Percentiles rank a stretch among this genome's conserved stretches.
Conservation (phyloP, 2,797 vertebrate genomes). For the Aphelocoma californica region DNA sequence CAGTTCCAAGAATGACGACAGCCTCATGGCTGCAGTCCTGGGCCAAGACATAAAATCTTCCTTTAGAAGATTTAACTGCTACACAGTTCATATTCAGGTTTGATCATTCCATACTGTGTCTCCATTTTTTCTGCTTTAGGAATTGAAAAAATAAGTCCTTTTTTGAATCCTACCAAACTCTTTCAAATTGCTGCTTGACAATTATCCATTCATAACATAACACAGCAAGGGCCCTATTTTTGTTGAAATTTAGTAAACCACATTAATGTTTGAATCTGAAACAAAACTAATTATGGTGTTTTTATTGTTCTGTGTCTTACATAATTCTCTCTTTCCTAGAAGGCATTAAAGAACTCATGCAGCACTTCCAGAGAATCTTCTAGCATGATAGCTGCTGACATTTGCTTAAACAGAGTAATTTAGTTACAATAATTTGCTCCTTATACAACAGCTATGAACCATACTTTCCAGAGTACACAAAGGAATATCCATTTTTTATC, state of each 20-base stretch:
- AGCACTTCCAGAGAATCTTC: conserved; percentile 41
- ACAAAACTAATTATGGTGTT: neutral
- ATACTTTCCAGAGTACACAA: conserved; percentile 35
- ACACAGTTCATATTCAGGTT: neutral
- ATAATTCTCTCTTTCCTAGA: conserved; percentile 42
- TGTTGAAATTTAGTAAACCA: neutral
- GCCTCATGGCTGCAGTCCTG: neutral
- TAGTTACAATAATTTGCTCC: conserved; percentile 37
- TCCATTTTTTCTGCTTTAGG: neutral
- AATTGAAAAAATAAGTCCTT: neutral
- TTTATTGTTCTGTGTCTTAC: conserved; percentile 12
- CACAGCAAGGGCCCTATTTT: neutral
- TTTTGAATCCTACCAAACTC: neutral
- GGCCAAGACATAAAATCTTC: neutral
- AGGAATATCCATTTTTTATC: conserved; percentile 32
- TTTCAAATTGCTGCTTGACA: neutral
- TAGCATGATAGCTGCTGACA: conserved; percentile 40
- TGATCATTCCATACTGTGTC: neutral
- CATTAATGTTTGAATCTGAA: conserved; percentile 27
- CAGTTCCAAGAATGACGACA: neutral
- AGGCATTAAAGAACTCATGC: conserved; percentile 33
- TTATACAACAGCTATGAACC: conserved; percentile 27
- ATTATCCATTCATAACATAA: neutral
- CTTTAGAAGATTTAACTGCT: neutral
- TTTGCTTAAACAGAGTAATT: conserved; percentile 53